phyloP scores from a whole-genome alignment of 2,113 vertebrate genomes.

The Perca fluviatilis region DNA sequence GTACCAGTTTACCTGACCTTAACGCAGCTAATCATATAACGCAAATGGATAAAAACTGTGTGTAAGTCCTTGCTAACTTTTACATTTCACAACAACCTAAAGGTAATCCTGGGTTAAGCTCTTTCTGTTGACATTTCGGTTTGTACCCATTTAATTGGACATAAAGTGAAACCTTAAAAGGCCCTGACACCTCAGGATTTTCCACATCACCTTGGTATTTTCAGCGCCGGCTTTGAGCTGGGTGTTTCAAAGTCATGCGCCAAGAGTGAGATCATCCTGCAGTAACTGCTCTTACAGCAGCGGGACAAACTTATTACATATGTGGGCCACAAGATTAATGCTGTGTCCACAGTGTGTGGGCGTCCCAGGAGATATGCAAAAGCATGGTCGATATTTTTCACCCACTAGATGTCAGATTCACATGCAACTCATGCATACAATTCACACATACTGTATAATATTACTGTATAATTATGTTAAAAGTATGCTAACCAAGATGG shows the following conservation, averaged over 20 bases:
- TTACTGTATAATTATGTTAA: conserved; percentile 22
- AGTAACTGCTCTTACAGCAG: conserved; percentile 31
- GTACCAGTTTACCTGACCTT: background rate
- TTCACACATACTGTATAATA: conserved; percentile 27
- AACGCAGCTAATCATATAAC: background rate
- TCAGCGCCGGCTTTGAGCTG: conserved; percentile 13
- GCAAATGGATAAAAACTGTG: background rate
- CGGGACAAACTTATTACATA: conserved; percentile 57
- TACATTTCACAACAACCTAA: conserved; percentile 3
- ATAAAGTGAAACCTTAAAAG: conserved; percentile 31
- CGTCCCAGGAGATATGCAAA: conserved; percentile 53
- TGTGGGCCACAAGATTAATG: conserved; percentile 70
- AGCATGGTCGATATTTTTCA: conserved; percentile 60
- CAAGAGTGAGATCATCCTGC: conserved; percentile 63
- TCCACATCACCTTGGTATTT: conserved; percentile 50
- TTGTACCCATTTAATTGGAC: conserved; percentile 26
- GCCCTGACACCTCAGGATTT: conserved; percentile 32
- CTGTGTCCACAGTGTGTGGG: conserved; percentile 53
- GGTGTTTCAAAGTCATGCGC: conserved; percentile 50
- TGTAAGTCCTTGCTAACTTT: background rate
- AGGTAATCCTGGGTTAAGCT: background rate
- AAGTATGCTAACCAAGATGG: background rate
- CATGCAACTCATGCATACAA: conserved; percentile 37
- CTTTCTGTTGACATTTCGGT: conserved; percentile 18
- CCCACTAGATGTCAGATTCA: conserved; percentile 57